Evolutionary conservation across 2,888 invertebrate species (phyloP), one percentile per base, ranked within the genome.

Genomic region (Oegoconia quadripuncta): DNA sequence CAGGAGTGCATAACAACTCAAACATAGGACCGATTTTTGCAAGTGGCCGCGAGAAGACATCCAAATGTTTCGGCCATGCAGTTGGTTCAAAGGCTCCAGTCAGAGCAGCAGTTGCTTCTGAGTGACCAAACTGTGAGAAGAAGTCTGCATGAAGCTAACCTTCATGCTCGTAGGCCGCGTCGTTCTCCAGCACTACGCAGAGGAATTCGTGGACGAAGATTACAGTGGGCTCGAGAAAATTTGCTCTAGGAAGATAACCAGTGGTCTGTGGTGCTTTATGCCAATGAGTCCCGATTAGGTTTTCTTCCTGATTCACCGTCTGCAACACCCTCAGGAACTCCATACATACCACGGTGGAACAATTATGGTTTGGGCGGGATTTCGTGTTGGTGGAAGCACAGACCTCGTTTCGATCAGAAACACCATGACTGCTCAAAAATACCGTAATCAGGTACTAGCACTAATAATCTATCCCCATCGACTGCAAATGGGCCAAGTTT

Each of bases 91-190:
- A 33, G 39, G 25, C 41, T 37, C 34, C 35, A 45, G 42, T 44
- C 38, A 27, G 33, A 40, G 25, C 41, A 39, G 33, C 35, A 45
- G 42, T 44, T 40, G 44, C 40, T 39, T 39, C 44, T 29, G 38
- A 20, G 20, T 20, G 5, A 20, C 20, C 7, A 20, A 20, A 20
- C 20, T 6, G 20, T 7, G 20, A 20, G 43, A 28, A 47, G 40
- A 34, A 41, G 46, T 8, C 31, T 40, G 37, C 50, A 45, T 37
- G 40, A 43, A 42, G 38, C 42, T 33, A 22, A 37, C 37, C 41
- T 49, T 37, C 42, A 40, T 36, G 34, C 37, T 40, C 41, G 44
- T 27, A 39, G 44, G 34, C 46, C 37, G 17, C 43, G 42, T 34
- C 39, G 40, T 37, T 6, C 20, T 20, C 20, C 20, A 6, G 20